These are phyloP conservation scores for Gallinago nigripennis DNA, from an alignment of 2,797 vertebrate genomes.

Conservation along the genomic window DNA sequence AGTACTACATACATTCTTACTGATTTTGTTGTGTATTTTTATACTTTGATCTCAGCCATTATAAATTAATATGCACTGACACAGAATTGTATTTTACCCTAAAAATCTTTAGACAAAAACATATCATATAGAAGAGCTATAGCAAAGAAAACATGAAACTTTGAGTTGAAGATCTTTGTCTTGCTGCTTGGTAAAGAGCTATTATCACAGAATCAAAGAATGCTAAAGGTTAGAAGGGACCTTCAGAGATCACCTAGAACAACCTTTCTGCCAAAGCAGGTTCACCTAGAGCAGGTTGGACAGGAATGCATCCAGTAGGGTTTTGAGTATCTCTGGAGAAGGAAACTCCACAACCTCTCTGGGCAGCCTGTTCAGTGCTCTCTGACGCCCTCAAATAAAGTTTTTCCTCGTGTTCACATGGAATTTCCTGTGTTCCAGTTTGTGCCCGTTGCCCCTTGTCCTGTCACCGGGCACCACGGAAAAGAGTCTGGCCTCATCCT, in stretches of 20 bases:
- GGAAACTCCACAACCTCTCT: background rate
- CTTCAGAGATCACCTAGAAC: background rate
- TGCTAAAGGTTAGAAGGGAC: background rate
- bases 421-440: background rate
- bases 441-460: background rate
- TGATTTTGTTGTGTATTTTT: background rate
- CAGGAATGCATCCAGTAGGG: background rate
- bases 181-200: background rate
- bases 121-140: background rate
- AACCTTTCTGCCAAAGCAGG: background rate
- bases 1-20: background rate
- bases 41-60: background rate
- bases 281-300: background rate
- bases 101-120: background rate
- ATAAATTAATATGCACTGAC: background rate
- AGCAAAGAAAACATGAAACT: background rate
- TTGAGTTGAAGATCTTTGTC: background rate
- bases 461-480: background rate
- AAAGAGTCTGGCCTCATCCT: background rate
- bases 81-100: background rate
- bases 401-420: background rate
- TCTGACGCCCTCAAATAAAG: background rate
- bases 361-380: background rate
- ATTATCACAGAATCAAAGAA: background rate
- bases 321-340: background rate